Conservation (phyloP, 1,140 invertebrate genomes). For the Zophobas morio region DNA sequence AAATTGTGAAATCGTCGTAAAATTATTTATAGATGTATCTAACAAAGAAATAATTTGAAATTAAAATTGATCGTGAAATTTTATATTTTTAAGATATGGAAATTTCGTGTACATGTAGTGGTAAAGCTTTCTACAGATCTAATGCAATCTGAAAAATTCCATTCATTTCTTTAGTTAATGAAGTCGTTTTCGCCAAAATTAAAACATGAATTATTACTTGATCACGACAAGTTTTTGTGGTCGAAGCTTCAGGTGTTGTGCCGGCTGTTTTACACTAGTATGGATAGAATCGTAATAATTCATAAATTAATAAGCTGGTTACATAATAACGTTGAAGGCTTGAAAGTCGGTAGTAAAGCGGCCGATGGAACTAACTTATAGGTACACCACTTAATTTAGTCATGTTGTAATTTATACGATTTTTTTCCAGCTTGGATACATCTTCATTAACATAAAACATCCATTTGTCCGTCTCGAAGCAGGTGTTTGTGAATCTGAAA, state of each 20-base stretch:
- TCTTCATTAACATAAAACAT: constrained; percentile 48
- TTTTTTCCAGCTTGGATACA: constrained; percentile 22
- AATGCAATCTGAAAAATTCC: background rate
- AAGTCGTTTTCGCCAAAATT: constrained; percentile 3
- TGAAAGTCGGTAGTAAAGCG: constrained; percentile 5
- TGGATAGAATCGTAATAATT: constrained; percentile 15
- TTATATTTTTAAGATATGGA: no score
- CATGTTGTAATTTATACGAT: constrained; percentile 29
- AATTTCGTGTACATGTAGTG: no score
- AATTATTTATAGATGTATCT: background rate
- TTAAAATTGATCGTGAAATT: no score
- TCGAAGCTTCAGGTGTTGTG: constrained; percentile 15
- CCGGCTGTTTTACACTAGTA: constrained; percentile 1
- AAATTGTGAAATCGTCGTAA: constrained; percentile 1
- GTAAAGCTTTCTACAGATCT: no score
- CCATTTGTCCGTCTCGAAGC: constrained; percentile 46
- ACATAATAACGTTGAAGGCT: constrained; percentile 14
- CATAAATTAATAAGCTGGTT: constrained; percentile 36
- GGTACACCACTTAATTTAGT: constrained; percentile 30
- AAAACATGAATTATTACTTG: constrained; percentile 14
- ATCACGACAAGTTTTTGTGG: constrained; percentile 2
- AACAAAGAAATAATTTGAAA: no score
- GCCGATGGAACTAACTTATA: constrained; percentile 12
- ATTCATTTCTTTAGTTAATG: background rate
- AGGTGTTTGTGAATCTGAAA: constrained; percentile 39